A percentile compares a stretch with the other conserved stretches of the same genome.
These are phyloP conservation scores for Philereme vetulata DNA, from an alignment of 2,888 invertebrate species.

Conservation along the genomic window DNA sequence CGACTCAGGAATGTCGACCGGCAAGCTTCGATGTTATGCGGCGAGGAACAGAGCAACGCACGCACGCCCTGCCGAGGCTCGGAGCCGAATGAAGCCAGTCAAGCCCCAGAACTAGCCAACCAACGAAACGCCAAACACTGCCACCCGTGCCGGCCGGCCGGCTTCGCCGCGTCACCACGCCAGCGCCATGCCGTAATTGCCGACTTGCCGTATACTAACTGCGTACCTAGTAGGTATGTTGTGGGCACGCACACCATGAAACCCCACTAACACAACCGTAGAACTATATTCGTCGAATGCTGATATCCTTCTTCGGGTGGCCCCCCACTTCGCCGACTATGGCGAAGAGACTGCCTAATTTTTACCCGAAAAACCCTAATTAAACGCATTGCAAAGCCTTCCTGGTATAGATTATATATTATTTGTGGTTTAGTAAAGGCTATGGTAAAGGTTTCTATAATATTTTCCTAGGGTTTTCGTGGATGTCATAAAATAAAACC, in stretches of 20 bases:
- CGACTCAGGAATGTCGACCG: constrained; percentile 74
- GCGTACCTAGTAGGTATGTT: constrained; percentile 6
- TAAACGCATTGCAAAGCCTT: neutral
- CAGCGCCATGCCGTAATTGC: constrained; percentile 43
- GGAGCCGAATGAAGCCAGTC: constrained; percentile 55
- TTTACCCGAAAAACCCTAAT: neutral
- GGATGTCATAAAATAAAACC: constrained; percentile 66
- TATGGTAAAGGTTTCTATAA: constrained; percentile 22
- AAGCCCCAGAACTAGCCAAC: constrained; percentile 5
- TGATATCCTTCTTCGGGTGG: constrained; percentile 72
- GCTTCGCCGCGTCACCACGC: constrained; percentile 31
- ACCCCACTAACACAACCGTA: constrained; percentile 59
- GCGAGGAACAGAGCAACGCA: constrained; percentile 57
- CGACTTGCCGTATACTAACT: neutral
- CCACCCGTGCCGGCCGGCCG: constrained; percentile 36
- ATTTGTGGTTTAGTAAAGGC: constrained; percentile 2
- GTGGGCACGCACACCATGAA: constrained; percentile 53
- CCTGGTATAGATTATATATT: constrained; percentile 21
- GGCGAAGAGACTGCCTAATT: constrained; percentile 5
- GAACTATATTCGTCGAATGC: constrained; percentile 60
- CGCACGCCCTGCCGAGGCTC: constrained; percentile 49
- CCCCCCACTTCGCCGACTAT: constrained; percentile 41
- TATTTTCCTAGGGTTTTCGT: constrained; percentile 65
- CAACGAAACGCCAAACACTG: constrained; percentile 14
- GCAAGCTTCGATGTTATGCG: constrained; percentile 66